Evolutionary conservation across 2,797 vertebrate genomes (phyloP), one percentile per base, ranked within the genome.

Genomic region (Merluccius polli): DNA sequence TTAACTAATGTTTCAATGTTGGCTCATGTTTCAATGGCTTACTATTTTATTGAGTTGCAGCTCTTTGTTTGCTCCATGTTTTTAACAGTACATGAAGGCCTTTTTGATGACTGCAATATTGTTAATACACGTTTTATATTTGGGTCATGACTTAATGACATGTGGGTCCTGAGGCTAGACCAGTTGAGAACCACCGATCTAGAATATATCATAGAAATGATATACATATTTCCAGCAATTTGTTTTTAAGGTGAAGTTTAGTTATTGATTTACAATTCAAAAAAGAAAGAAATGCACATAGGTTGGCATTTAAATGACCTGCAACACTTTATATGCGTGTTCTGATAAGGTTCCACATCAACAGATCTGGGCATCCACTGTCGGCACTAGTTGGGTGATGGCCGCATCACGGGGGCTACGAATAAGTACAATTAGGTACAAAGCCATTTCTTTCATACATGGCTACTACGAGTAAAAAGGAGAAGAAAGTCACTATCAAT

Each of bases 401-500:
- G 67, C 30, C 30, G 13, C 29, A 18, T 69, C 30, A 30, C 29
- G 12, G 16, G 67, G 27, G 13, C 11, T 69, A 69, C 13, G 21
- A 69, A 31, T 68, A 30, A 69, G 67, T 30, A 69, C 67, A 69
- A 69, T 69, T 32, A 67, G 63, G 63, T 67, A 30, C 27, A 69
- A 8, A 15, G 67, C 67, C 11, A 75, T 65, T 27, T 65, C 24
- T 65, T 65, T 65, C 59, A 65, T 27, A 65, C 59, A 27, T 27
- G 59, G 59, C 59, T 65, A 65, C 59, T 65, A 65, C n/a, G 59
- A 74, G 33, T 30, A 30, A 69, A 69, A 30, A 18, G 73, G 73
- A 79, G 69, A 77, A 80, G 32, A 78, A 81, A 86, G 67, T 69
- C 29, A 31, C 67, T 69, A 69, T 30, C 67, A 69, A 16, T 69